Percentiles rank a stretch among this genome's conserved stretches.
Evolutionary conservation across 1,140 invertebrate species (phyloP).

Genomic region (Venturia canescens): DNA sequence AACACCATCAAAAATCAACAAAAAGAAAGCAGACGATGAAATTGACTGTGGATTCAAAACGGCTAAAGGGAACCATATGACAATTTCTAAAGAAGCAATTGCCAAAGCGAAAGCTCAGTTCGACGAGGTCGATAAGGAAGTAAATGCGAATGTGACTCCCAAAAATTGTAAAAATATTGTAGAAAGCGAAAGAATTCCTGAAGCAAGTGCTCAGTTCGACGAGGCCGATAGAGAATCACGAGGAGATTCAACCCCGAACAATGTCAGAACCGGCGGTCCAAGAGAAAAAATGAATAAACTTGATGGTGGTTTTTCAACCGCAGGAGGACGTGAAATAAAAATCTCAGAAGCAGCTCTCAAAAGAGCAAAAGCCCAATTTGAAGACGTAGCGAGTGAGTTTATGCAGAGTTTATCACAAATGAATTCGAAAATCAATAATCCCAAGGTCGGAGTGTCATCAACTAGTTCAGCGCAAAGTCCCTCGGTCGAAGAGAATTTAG

Average conservation of each 20-base stretch:
- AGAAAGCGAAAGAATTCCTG: slow-evolving; percentile 17
- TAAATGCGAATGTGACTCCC: neutral
- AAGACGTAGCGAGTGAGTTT: slow-evolving; percentile 42
- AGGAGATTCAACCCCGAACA: neutral
- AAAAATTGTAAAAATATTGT: neutral
- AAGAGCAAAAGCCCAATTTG: slow-evolving; percentile 51
- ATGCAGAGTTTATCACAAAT: slow-evolving; percentile 17
- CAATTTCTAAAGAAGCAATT: slow-evolving; percentile 47
- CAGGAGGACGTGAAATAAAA: slow-evolving; percentile 61
- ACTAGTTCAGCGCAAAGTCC: neutral
- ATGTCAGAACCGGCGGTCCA: neutral
- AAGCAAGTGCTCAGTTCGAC: slow-evolving; percentile 42
- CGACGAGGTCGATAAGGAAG: slow-evolving; percentile 18
- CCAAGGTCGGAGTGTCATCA: neutral
- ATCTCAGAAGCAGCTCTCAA: slow-evolving; percentile 58
- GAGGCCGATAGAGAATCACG: neutral
- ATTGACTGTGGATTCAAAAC: slow-evolving; percentile 35
- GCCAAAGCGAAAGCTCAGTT: slow-evolving; percentile 41
- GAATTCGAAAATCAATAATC: neutral
- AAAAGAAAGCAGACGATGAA: too few relatives aligned
- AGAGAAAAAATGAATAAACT: slow-evolving; percentile 48
- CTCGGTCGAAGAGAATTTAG: slow-evolving; percentile 19
- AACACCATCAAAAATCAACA: too few relatives aligned
- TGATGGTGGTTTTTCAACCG: slow-evolving; percentile 69
- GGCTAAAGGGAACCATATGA: slow-evolving; percentile 20